phyloP scores from a whole-genome alignment of 2,888 invertebrate species.

The Polydesmus complanatus region DNA sequence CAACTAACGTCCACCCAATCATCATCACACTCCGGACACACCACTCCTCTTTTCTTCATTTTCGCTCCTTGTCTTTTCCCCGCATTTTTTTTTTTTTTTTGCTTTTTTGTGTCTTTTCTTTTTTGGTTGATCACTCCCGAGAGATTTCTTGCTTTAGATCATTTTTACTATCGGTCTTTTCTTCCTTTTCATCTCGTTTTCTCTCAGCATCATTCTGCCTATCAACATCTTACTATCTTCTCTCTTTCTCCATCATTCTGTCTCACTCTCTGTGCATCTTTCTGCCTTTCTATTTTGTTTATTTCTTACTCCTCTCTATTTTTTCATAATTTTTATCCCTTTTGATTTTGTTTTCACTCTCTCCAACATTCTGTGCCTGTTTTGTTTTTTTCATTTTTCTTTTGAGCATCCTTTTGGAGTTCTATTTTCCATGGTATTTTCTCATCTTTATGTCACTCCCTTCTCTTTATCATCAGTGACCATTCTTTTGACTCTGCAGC shows the following conservation, averaged over 20 bases:
- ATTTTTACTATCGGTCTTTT: neutral
- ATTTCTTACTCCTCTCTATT: no score
- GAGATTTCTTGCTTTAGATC: neutral
- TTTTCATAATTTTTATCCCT: neutral
- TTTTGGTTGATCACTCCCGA: neutral
- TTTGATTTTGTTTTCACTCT: neutral
- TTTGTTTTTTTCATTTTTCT: no score
- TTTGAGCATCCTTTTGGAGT: no score
- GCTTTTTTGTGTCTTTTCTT: no score
- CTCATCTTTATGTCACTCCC: no score
- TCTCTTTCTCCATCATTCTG: neutral
- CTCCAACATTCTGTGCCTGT: no score
- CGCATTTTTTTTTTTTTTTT: neutral
- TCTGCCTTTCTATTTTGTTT: neutral
- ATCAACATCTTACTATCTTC: neutral
- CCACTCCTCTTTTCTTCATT: neutral
- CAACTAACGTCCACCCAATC: no score
- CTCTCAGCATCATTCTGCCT: neutral
- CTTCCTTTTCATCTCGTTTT: neutral
- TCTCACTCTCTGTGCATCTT: neutral
- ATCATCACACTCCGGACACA: neutral
- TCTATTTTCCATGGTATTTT: no score
- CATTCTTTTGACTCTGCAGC: no score
- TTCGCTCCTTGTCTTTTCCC: neutral
- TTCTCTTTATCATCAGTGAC: no score